Evolutionary conservation across 1,140 invertebrate species (phyloP).

Genomic region (Zaprionus africanus): DNA sequence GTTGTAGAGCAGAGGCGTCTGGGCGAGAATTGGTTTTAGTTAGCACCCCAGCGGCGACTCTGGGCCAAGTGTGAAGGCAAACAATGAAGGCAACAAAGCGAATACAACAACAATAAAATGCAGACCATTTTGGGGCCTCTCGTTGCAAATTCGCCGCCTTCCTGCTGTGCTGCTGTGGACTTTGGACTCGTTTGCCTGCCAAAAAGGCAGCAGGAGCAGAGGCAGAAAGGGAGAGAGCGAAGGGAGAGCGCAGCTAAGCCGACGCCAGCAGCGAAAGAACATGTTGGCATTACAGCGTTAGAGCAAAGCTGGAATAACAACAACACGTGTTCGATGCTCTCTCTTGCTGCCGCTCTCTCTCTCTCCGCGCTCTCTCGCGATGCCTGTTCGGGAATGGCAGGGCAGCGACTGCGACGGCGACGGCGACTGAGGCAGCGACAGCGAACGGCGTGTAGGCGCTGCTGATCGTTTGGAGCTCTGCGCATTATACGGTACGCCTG

Average conservation of each 20-base stretch:
- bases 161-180: slow-evolving; percentile 47
- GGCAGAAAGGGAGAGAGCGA: slow-evolving; percentile 1
- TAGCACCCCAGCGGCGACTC: slow-evolving; percentile 46
- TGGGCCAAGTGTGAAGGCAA: slow-evolving; percentile 65
- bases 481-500: slow-evolving; percentile 3
- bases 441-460: background rate
- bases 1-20: background rate
- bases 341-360: background rate
- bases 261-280: slow-evolving; percentile 23
- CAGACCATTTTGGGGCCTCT: slow-evolving; percentile 9
- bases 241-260: background rate
- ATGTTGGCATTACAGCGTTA: slow-evolving; percentile 47
- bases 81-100: slow-evolving; percentile 36
- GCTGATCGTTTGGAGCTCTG: slow-evolving; percentile 32
- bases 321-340: background rate
- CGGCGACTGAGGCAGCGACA: too few relatives aligned
- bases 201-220: slow-evolving; percentile 42
- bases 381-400: background rate
- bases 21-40: slow-evolving; percentile 58
- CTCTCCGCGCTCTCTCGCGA: background rate
- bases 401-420: slow-evolving; percentile 1
- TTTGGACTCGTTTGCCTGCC: slow-evolving; percentile 68
- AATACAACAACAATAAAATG: slow-evolving; percentile 35
- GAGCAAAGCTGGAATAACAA: slow-evolving; percentile 42
- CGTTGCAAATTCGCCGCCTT: slow-evolving; percentile 39